phyloP scores from a whole-genome alignment of 2,113 vertebrate genomes.

The Lepus europaeus region DNA sequence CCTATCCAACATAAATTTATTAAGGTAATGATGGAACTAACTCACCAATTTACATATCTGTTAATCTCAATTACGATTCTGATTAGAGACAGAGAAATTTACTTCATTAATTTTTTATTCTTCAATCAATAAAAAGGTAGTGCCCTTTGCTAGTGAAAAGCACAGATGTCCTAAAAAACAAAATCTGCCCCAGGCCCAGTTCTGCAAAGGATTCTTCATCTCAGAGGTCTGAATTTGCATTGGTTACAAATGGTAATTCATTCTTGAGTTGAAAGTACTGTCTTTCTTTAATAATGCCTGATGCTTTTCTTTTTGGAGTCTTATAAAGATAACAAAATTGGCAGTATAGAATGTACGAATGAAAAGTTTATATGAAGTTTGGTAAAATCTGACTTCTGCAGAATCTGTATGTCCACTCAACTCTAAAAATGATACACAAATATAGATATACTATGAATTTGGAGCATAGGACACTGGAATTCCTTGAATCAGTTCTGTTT shows the following conservation, averaged over 20 bases:
- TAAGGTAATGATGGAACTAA: not conserved
- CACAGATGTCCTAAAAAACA: not conserved
- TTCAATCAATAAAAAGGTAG: not conserved
- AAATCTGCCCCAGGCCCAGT: not conserved
- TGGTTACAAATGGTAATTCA: not conserved
- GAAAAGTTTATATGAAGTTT: not conserved
- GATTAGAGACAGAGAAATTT: not conserved
- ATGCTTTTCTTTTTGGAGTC: not conserved
- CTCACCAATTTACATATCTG: not conserved
- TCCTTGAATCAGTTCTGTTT: not conserved
- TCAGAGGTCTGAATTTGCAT: not conserved
- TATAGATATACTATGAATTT: not conserved
- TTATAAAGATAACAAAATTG: not conserved
- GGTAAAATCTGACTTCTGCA: not conserved
- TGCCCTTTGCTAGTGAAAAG: not conserved
- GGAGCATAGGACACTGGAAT: not conserved
- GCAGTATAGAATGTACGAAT: not conserved
- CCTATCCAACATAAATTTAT: not conserved
- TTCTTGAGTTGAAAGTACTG: not conserved
- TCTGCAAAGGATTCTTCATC: not conserved
- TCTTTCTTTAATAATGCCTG: not conserved
- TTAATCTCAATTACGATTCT: conserved; percentile 13
- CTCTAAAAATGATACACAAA: not conserved
- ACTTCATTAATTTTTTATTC: not conserved
- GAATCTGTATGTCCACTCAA: not conserved